A percentile compares a stretch with the other conserved stretches of the same genome.
These are phyloP conservation scores for Dendroctonus ponderosae DNA, from an alignment of 1,140 invertebrate genomes.

Conservation along the genomic window DNA sequence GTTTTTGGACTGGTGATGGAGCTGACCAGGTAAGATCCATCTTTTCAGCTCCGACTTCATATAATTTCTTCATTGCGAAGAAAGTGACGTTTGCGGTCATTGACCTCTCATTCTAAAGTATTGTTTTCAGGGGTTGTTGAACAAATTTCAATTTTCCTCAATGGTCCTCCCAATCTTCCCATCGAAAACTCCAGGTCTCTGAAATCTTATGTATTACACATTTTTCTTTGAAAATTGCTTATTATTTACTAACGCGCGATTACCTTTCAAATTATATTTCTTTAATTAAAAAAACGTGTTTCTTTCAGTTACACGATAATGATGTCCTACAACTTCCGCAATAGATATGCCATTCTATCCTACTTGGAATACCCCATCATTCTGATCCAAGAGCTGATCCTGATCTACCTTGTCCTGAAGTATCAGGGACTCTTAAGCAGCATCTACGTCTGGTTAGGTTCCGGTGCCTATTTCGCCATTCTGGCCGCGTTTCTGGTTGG, in stretches of 20 bases:
- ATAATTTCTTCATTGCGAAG: too few relatives aligned
- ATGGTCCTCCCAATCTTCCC: neutral
- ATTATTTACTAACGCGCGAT: neutral
- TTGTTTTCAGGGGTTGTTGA: too few relatives aligned
- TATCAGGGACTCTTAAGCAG: constrained; percentile 58
- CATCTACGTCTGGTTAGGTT: constrained; percentile 45
- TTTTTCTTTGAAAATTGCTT: neutral
- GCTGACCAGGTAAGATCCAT: constrained; percentile 58
- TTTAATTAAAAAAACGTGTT: constrained; percentile 24
- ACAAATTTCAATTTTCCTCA: too few relatives aligned
- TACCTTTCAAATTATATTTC: constrained; percentile 1
- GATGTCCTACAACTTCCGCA: constrained; percentile 68
- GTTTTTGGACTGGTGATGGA: constrained; percentile 63
- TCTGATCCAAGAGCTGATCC: constrained; percentile 64
- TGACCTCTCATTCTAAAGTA: too few relatives aligned
- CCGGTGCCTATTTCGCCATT: constrained; percentile 54
- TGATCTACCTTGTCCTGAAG: constrained; percentile 64
- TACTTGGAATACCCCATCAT: constrained; percentile 75
- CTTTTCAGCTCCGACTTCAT: too few relatives aligned
- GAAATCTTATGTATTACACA: neutral
- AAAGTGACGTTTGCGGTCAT: too few relatives aligned
- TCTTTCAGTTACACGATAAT: constrained; percentile 68
- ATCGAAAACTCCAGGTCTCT: neutral
- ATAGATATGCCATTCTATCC: constrained; percentile 64
- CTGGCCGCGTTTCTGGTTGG: constrained; percentile 54